These are phyloP conservation scores for Bufotes viridis DNA, from an alignment of 2,797 vertebrate genomes.

Conservation along the genomic window DNA sequence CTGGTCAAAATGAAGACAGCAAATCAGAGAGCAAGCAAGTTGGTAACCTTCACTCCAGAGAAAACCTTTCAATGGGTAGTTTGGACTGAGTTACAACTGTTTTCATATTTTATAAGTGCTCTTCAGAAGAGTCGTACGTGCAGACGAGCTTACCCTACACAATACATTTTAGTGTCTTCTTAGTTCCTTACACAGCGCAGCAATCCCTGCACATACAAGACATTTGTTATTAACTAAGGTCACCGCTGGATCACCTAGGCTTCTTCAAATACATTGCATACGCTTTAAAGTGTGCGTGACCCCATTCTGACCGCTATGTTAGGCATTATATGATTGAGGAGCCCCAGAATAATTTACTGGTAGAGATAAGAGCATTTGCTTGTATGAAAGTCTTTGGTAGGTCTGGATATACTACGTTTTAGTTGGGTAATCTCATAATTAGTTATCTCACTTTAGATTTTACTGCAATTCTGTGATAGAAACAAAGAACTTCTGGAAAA, in stretches of 20 bases:
- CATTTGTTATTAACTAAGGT: slow-evolving; percentile 14
- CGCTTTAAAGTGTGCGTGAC: background rate
- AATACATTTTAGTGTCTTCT: background rate
- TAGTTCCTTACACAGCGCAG: background rate
- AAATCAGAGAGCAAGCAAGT: slow-evolving; percentile 32
- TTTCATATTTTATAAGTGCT: slow-evolving; percentile 16
- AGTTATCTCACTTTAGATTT: background rate
- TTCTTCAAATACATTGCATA: background rate
- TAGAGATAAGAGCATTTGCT: background rate
- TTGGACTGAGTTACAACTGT: slow-evolving; percentile 14
- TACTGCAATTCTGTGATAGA: background rate
- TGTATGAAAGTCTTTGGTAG: background rate
- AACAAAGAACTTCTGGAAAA: background rate
- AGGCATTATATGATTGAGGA: background rate
- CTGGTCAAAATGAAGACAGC: slow-evolving; percentile 73
- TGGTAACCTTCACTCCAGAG: slow-evolving; percentile 28
- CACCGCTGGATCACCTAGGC: background rate
- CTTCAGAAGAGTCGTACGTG: background rate
- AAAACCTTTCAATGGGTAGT: background rate
- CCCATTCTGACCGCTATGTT: background rate
- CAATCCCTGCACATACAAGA: slow-evolving; percentile 4
- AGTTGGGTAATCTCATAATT: background rate
- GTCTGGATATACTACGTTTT: background rate
- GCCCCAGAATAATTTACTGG: background rate
- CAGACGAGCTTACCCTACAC: background rate